Evolutionary conservation across 1,140 invertebrate species (phyloP).

Genomic region (Ericerus pela): DNA sequence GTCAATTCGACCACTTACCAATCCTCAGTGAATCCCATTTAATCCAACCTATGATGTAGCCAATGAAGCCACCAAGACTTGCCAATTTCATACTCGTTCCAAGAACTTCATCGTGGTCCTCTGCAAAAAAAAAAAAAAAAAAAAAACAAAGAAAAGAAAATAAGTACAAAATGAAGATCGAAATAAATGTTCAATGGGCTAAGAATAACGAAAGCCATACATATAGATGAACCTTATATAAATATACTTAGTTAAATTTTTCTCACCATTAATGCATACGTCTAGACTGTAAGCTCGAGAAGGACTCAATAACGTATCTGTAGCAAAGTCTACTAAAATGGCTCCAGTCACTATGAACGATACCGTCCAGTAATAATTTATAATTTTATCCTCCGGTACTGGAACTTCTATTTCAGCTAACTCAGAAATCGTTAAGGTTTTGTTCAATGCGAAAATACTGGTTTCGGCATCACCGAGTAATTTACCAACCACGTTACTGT

Average conservation of each 20-base stretch:
- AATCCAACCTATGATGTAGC: slow-evolving; percentile 81
- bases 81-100: slow-evolving; percentile 95
- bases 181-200: not conserved
- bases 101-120: slow-evolving; percentile 81
- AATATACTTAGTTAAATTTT: not conserved
- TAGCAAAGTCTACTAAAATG: slow-evolving; percentile 85
- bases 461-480: slow-evolving; percentile 3
- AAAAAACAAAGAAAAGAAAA: not conserved
- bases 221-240: not conserved
- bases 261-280: slow-evolving; percentile 69
- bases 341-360: slow-evolving; percentile 87
- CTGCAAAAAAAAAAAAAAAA: slow-evolving; percentile 32
- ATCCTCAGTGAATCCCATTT: no score
- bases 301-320: slow-evolving; percentile 89
- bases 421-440: not conserved
- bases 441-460: not conserved
- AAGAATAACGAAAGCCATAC: not conserved
- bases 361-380: slow-evolving; percentile 63
- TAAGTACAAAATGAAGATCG: not conserved
- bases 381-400: not conserved
- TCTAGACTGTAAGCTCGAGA: slow-evolving; percentile 82
- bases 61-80: slow-evolving; percentile 82
- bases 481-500: slow-evolving; percentile 7
- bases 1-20: no score
- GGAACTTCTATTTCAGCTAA: not conserved